Evolutionary conservation across 2,797 vertebrate species (phyloP).

Genomic region (Trichosurus vulpecula): DNA sequence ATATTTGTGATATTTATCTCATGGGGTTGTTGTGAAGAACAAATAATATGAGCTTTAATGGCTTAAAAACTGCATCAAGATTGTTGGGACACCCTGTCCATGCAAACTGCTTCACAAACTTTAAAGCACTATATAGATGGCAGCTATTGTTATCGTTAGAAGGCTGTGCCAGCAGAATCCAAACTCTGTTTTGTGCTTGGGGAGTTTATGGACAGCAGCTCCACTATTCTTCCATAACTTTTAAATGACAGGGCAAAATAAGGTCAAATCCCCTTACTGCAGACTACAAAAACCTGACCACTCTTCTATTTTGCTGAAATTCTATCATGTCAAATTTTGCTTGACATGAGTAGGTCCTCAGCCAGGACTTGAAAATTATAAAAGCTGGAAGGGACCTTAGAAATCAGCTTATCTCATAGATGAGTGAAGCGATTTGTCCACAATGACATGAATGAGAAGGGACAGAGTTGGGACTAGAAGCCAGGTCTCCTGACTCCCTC

Average conservation of each 20-base stretch:
- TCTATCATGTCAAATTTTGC: background rate
- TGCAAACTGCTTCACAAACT: background rate
- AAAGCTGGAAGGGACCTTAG: background rate
- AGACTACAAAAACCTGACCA: background rate
- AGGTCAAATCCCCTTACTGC: background rate
- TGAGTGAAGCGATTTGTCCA: background rate
- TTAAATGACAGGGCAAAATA: background rate
- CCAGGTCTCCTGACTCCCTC: constrained; percentile 12
- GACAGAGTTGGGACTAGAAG: background rate
- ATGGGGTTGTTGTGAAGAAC: background rate
- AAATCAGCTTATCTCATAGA: constrained; percentile 2
- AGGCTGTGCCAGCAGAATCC: background rate
- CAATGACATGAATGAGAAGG: background rate
- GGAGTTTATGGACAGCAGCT: background rate
- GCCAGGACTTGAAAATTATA: background rate
- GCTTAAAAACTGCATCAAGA: background rate
- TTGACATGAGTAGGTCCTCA: background rate
- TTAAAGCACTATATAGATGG: background rate
- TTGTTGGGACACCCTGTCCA: background rate
- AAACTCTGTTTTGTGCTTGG: background rate
- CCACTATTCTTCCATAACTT: background rate
- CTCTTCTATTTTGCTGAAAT: background rate
- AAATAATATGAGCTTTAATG: background rate
- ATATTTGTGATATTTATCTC: background rate
- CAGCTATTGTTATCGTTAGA: background rate